Evolutionary conservation across 2,113 vertebrate genomes (phyloP), one percentile per base, ranked within the genome.

Genomic region (Passer domesticus): DNA sequence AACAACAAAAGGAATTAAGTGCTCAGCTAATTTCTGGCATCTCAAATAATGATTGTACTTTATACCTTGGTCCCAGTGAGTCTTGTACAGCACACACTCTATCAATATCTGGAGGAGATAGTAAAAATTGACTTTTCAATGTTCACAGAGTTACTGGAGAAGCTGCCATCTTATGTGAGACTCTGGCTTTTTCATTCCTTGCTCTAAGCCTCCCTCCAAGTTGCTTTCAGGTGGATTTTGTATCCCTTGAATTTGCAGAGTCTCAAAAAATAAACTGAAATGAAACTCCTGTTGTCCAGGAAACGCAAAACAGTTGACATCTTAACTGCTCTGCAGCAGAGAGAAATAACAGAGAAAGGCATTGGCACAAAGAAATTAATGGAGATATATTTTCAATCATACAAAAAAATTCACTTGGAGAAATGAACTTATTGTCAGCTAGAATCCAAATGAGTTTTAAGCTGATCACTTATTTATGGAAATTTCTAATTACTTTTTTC

Each of bases 71-170:
- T 70, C 50, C 18, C 27, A 15, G 37, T 44, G 39, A 27, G 37
- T 37, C 37, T n/a, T 67, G 24, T 12, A 56, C 22, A 43, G 28
- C 23, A 47, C 2, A 4, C 1, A 0, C 6, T 31, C 2, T 31
- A 7, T 33, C 25, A 28, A 22, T 35, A 18, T 2, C 28, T 18
- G 49, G 58, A 70, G 9, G 15, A 70, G 39, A 20, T 33, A 14
- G 1, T 31, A 67, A 79, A 63, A 63, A 44, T 35, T 10, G 4
- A 2, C 9, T 31, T 1, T 23, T 49, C 1, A 10, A 1, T 55
- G 10, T 35, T 63, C 23, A 60, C 49, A 52, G 68, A 47, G 7
- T 62, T 64, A 4, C 15, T 59, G 39, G 33, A 39, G 63, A 73
- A 69, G 15, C 28, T 68, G 30, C 14, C 15, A 24, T 30, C 15